A percentile compares a stretch with the other conserved stretches of the same genome.
Evolutionary conservation across 2,797 vertebrate genomes (phyloP).

Genomic region (Podarcis lilfordi): DNA sequence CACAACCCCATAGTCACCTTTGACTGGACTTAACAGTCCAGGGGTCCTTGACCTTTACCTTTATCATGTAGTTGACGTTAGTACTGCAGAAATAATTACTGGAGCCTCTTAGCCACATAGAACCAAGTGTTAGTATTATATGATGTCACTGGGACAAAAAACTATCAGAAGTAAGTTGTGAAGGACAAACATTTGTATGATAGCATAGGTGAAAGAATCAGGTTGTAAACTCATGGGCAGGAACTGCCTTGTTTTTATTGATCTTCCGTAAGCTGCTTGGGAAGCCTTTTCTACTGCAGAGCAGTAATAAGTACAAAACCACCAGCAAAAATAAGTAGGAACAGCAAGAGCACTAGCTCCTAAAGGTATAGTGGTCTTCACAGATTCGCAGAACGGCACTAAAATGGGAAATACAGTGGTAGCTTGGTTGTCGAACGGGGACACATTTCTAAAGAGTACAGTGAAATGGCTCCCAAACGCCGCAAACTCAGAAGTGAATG

Average conservation of each 20-base stretch:
- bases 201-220: background rate
- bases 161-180: background rate
- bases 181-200: background rate
- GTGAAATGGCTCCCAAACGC: no score
- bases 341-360: background rate
- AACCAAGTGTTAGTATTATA: background rate
- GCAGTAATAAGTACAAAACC: background rate
- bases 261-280: background rate
- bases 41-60: no score
- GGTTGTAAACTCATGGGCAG: background rate
- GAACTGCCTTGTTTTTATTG: background rate
- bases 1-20: no score
- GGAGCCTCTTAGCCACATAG: background rate
- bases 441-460: no score
- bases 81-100: background rate
- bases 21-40: no score
- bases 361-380: background rate
- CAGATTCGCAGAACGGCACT: background rate
- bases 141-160: no score
- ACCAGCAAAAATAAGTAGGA: background rate
- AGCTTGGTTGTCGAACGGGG: no score
- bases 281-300: background rate
- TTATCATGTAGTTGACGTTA: background rate
- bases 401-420: background rate
- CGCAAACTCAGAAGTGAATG: fast-evolving